These are phyloP conservation scores for Manis javanica DNA, from an alignment of 2,797 vertebrate species.

Conservation along the genomic window DNA sequence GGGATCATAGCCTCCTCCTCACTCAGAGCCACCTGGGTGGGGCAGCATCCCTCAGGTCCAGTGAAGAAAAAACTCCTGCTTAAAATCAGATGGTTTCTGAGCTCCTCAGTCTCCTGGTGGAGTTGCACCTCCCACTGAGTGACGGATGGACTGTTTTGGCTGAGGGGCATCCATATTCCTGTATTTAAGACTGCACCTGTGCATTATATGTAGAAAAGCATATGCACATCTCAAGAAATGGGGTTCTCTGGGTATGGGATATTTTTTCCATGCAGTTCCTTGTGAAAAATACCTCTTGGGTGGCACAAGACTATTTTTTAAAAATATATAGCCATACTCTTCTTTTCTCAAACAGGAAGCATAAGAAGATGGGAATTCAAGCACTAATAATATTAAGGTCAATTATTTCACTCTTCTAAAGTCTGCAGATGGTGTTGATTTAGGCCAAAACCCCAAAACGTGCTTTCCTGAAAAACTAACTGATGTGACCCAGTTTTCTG, in stretches of 20 bases:
- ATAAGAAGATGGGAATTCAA: not conserved
- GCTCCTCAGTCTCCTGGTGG: not conserved
- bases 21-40: fast-evolving
- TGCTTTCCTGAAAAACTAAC: not conserved
- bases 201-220: not conserved
- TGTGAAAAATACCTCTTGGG: not conserved
- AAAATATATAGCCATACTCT: not conserved
- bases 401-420: not conserved
- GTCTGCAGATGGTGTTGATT: not conserved
- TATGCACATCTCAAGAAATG: not conserved
- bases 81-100: not conserved
- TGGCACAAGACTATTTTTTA: not conserved
- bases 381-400: not conserved
- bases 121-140: not conserved
- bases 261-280: not conserved
- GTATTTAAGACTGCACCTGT: not conserved
- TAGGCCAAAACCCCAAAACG: not conserved
- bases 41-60: too few relatives aligned
- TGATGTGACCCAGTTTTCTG: not conserved
- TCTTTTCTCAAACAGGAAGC: not conserved
- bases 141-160: not conserved
- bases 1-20: not conserved
- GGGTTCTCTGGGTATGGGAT: not conserved
- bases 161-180: not conserved
- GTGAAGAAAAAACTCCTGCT: not conserved